phyloP scores from a whole-genome alignment of 1,140 invertebrate genomes.

The Orchestia grillus region DNA sequence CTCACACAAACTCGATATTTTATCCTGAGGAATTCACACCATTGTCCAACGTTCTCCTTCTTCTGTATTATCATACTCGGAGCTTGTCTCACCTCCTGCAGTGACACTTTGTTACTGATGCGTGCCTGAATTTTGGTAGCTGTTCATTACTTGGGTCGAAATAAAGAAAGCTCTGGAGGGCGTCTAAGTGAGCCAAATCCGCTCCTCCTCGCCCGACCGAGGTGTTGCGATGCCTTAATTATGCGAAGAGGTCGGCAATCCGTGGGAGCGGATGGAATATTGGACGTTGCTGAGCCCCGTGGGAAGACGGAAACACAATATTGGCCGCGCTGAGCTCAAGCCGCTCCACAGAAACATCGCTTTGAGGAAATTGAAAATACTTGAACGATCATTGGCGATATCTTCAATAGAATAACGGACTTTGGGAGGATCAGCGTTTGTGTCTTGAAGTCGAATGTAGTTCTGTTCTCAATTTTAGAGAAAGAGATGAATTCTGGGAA shows the following conservation, averaged over 20 bases:
- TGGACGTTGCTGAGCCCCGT: not conserved
- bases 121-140: not conserved
- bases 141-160: not conserved
- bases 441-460: not conserved
- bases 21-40: not conserved
- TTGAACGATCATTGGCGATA: constrained; percentile 30
- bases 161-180: not conserved
- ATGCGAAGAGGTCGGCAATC: not conserved
- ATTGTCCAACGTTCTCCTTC: too few species aligned
- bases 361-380: constrained; percentile 8
- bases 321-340: not conserved
- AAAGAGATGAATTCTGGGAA: not conserved
- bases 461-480: not conserved
- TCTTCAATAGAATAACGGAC: not conserved
- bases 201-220: not conserved
- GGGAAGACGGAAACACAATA: not conserved
- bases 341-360: not conserved
- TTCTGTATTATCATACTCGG: not conserved
- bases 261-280: not conserved
- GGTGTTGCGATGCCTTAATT: not conserved
- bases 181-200: not conserved
- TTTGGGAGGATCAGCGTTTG: not conserved
- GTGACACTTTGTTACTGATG: not conserved
- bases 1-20: not conserved
- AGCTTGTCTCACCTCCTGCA: not conserved